Evolutionary conservation across 2,113 vertebrate genomes (phyloP).

Genomic region (Equus przewalskii): DNA sequence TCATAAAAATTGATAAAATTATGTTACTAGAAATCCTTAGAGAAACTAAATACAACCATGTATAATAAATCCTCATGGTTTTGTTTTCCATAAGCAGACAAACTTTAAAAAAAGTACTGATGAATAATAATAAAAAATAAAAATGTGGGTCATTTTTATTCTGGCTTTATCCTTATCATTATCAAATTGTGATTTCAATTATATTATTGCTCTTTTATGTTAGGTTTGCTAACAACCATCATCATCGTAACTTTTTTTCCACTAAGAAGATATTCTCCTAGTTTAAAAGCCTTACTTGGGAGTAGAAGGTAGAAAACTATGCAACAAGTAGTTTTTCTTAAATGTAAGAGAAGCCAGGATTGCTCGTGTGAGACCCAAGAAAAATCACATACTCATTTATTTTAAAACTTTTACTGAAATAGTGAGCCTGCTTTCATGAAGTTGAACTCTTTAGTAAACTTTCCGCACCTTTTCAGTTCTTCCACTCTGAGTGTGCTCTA

Average conservation of each 20-base stretch:
- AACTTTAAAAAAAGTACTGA: not conserved
- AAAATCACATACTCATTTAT: not conserved
- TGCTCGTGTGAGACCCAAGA: not conserved
- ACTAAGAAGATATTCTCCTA: not conserved
- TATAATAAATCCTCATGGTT: constrained; percentile 58
- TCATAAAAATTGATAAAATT: not conserved
- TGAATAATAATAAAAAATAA: not conserved
- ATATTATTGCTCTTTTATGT: not conserved
- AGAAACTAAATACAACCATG: constrained; percentile 84
- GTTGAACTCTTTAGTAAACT: not conserved
- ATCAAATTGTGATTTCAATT: not conserved
- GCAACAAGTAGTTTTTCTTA: not conserved
- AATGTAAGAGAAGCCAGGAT: not conserved
- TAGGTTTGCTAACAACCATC: not conserved
- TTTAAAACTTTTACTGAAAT: not conserved
- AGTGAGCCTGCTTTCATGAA: not conserved
- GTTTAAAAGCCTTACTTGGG: not conserved
- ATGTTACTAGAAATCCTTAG: not conserved
- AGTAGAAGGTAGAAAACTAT: not conserved
- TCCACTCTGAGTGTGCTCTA: not conserved
- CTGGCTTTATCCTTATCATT: not conserved
- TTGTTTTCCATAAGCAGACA: not conserved
- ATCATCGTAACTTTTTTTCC: not conserved
- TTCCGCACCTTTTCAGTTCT: not conserved
- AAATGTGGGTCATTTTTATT: constrained; percentile 2